Evolutionary conservation across 2,888 invertebrate genomes (phyloP).

Genomic region (Caenorhabditis sp.): DNA sequence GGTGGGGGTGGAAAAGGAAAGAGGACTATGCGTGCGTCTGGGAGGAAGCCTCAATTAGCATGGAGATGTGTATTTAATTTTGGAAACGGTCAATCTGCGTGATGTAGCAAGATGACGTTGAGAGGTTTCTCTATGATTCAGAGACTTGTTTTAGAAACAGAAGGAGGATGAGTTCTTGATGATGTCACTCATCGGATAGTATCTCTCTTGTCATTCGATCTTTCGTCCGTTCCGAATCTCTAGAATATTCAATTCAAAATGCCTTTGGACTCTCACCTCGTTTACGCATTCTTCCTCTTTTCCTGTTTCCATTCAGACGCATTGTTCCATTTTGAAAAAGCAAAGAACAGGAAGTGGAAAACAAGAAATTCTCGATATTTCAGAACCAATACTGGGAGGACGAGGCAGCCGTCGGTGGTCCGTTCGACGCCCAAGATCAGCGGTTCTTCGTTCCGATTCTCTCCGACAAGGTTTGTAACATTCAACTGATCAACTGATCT

Average conservation of each 20-base stretch:
- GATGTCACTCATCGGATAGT: too few relatives aligned
- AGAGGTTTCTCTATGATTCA: not conserved
- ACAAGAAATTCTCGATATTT: slow-evolving; percentile 9
- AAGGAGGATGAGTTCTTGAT: too few relatives aligned
- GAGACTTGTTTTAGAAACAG: too few relatives aligned
- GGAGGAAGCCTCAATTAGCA: not conserved
- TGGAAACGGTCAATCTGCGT: too few relatives aligned
- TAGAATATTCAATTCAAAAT: slow-evolving; percentile 9
- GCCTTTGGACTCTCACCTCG: not conserved
- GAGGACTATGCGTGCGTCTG: not conserved
- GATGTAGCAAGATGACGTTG: not conserved
- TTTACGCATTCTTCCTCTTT: too few relatives aligned
- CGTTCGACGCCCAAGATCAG: slow-evolving; percentile 38
- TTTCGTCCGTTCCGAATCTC: not conserved
- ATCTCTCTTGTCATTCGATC: too few relatives aligned
- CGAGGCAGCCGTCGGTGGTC: slow-evolving; percentile 22
- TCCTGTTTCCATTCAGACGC: too few relatives aligned
- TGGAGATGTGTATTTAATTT: too few relatives aligned
- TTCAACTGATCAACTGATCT: not conserved
- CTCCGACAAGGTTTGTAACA: slow-evolving; percentile 31
- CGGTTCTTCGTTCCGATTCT: slow-evolving; percentile 58
- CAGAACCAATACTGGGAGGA: slow-evolving; percentile 53
- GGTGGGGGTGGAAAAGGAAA: not conserved
- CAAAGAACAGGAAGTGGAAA: not conserved
- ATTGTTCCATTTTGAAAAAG: slow-evolving; percentile 1